These are phyloP conservation scores for Axea sp. DNA, from an alignment of 2,888 invertebrate species.

Conservation along the genomic window DNA sequence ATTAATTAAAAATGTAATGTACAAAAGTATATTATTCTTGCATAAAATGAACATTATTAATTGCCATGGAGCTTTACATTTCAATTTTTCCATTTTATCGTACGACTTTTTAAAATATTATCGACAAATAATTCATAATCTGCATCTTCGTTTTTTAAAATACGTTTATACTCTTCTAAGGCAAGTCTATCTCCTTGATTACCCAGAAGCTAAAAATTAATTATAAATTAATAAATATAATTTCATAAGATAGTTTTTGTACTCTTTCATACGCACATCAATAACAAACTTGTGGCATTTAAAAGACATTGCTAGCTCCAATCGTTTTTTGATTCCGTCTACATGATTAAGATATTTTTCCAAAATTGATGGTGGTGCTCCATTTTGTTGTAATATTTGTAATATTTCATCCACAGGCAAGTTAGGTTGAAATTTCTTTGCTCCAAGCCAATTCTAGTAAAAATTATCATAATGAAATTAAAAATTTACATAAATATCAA, in stretches of 20 bases:
- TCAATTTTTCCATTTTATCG: slow-evolving; percentile 76
- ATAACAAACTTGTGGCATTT: slow-evolving; percentile 85
- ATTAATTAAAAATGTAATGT: no score
- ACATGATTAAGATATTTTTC: slow-evolving; percentile 82
- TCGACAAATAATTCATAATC: slow-evolving; percentile 88
- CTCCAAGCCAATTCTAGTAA: slow-evolving; percentile 80
- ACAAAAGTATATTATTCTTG: no score
- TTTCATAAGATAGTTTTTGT: no score
- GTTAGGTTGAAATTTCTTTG: slow-evolving; percentile 78
- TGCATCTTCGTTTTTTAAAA: slow-evolving; percentile 82
- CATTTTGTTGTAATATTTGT: slow-evolving; percentile 75
- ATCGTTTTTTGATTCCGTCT: slow-evolving; percentile 81
- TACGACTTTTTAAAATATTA: slow-evolving; percentile 82
- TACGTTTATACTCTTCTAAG: slow-evolving; percentile 83
- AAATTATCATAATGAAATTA: no score
- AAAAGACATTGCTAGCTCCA: slow-evolving; percentile 83
- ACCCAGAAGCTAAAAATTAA: slow-evolving; percentile 76
- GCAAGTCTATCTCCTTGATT: slow-evolving; percentile 83
- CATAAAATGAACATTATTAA: no score
- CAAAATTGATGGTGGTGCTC: slow-evolving; percentile 79
- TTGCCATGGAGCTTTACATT: no score
- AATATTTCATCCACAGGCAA: slow-evolving; percentile 80
- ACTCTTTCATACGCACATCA: slow-evolving; percentile 79
- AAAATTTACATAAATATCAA: no score
- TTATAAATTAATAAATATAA: not conserved